These are phyloP conservation scores for Madoqua kirkii DNA, from an alignment of 2,113 vertebrate genomes.

Conservation along the genomic window DNA sequence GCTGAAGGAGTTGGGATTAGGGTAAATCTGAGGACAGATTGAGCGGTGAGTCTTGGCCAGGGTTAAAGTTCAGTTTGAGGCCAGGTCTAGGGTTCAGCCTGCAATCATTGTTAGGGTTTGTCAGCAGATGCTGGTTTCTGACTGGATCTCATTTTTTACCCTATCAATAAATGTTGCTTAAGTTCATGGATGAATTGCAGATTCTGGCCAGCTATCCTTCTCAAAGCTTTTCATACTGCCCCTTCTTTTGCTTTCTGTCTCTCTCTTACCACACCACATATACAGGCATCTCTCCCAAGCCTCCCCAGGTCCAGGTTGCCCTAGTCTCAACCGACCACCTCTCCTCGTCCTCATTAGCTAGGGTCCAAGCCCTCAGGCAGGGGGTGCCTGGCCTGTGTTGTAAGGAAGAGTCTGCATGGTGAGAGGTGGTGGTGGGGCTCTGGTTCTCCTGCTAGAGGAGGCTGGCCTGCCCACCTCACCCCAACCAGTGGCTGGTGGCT, in stretches of 20 bases:
- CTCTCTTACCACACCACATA: background rate
- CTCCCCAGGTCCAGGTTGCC: background rate
- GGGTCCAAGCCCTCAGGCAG: background rate
- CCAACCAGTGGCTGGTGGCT: background rate
- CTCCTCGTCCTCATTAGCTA: background rate
- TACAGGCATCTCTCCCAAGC: background rate
- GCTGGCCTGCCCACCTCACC: background rate
- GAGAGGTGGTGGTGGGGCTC: background rate
- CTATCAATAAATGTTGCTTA: conserved; percentile 12
- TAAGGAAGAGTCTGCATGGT: background rate
- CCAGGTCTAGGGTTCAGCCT: conserved; percentile 28
- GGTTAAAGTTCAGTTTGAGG: conserved; percentile 49
- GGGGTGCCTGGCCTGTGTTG: too few species aligned
- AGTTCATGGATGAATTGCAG: background rate
- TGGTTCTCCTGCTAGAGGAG: background rate
- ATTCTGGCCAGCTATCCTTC: background rate
- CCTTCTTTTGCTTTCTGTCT: background rate
- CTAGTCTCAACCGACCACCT: background rate
- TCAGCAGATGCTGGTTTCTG: background rate
- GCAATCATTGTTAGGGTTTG: background rate
- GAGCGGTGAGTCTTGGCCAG: background rate
- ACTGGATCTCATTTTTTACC: background rate
- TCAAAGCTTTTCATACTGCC: background rate
- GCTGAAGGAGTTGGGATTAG: conserved; percentile 27
- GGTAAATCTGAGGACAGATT: conserved; percentile 33